A percentile compares a stretch with the other conserved stretches of the same genome.
These are phyloP conservation scores for Ictalurus furcatus DNA, from an alignment of 2,113 vertebrate species.

Conservation along the genomic window DNA sequence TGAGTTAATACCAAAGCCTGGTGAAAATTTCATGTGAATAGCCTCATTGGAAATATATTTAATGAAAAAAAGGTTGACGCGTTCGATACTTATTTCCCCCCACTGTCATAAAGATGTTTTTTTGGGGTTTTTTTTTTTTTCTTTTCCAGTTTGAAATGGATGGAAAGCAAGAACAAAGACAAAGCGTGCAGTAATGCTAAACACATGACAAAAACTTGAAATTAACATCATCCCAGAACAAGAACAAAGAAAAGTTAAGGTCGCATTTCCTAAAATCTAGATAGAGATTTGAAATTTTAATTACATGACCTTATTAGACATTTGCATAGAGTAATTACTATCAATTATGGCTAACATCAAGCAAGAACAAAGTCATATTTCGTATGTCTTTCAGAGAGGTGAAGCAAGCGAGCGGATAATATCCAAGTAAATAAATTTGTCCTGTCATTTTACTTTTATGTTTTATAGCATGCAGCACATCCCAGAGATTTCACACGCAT, in stretches of 20 bases:
- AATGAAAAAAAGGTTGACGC: no score
- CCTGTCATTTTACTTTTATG: not conserved
- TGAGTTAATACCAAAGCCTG: no score
- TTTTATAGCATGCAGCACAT: not conserved
- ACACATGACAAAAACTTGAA: not conserved
- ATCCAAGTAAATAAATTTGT: not conserved
- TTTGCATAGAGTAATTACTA: not conserved
- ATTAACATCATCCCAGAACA: not conserved
- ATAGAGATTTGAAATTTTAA: not conserved
- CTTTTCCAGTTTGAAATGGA: not conserved
- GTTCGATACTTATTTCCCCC: no score
- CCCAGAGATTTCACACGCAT: not conserved
- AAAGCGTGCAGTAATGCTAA: no score
- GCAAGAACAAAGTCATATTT: not conserved
- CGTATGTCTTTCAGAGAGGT: not conserved
- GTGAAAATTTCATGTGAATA: no score
- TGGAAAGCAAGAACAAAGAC: not conserved
- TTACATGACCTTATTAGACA: not conserved
- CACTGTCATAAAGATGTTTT: no score
- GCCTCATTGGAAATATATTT: no score
- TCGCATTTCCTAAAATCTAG: not conserved
- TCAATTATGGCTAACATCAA: not conserved
- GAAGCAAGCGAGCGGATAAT: not conserved
- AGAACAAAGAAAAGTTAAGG: not conserved
- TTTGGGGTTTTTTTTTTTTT: no score